Conservation (phyloP, 1,140 invertebrate genomes). For the Diorhabda sublineata region DNA sequence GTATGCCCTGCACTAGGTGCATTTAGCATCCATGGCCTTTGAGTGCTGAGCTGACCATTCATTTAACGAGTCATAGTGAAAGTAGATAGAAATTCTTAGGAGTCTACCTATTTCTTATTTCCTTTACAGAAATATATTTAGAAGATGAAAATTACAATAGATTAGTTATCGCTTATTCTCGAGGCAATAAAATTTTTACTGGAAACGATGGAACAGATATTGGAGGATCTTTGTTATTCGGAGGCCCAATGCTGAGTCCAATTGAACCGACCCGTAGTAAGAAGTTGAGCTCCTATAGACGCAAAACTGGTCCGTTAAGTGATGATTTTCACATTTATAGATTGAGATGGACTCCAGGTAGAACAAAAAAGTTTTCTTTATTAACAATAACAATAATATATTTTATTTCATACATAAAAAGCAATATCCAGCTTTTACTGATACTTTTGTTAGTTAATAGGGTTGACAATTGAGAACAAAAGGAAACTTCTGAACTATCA, state of each 20-base stretch:
- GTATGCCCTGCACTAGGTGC: too few species aligned
- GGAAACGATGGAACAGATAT: constrained; percentile 28
- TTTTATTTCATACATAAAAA: too few species aligned
- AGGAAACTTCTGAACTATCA: too few species aligned
- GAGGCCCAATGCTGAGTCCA: constrained; percentile 26
- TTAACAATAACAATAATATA: too few species aligned
- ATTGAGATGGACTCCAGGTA: constrained; percentile 33
- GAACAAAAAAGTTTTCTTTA: too few species aligned
- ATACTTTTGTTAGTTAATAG: too few species aligned
- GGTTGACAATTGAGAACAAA: too few species aligned
- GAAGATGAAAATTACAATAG: constrained; percentile 27
- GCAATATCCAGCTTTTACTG: too few species aligned
- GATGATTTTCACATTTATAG: constrained; percentile 30
- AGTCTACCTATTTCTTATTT: not conserved
- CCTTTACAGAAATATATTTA: constrained; percentile 34
- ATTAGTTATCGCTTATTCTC: constrained; percentile 35
- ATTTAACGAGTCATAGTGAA: too few species aligned
- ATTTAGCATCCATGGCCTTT: too few species aligned
- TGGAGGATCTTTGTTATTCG: constrained; percentile 31
- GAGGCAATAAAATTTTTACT: constrained; percentile 33
- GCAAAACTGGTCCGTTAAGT: constrained; percentile 19
- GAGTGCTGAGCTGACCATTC: too few species aligned
- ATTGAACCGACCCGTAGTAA: constrained; percentile 28
- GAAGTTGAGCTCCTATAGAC: constrained; percentile 23
- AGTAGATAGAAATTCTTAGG: too few species aligned